phyloP scores from a whole-genome alignment of 2,888 invertebrate genomes.

The Heliconius aoede region DNA sequence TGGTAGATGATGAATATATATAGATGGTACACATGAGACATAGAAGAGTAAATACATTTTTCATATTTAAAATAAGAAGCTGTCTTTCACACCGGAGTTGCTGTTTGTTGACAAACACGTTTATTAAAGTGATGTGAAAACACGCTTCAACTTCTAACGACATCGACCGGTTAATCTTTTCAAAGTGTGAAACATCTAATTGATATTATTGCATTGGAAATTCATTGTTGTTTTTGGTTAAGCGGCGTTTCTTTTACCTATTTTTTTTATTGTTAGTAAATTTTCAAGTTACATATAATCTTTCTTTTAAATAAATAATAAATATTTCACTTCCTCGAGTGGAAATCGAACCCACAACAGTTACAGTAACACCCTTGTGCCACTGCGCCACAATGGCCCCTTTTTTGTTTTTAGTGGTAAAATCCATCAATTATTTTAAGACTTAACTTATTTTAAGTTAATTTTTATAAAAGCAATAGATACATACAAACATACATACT shows the following conservation, averaged over 20 bases:
- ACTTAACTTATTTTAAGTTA: not conserved
- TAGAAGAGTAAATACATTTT: not conserved
- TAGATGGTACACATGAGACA: too few species aligned
- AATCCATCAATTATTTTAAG: too few species aligned
- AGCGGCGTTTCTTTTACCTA: not conserved
- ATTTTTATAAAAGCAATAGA: too few species aligned
- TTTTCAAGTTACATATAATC: not conserved
- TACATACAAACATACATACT: too few species aligned
- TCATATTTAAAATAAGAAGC: not conserved
- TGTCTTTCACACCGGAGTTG: constrained; percentile 1
- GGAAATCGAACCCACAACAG: too few species aligned
- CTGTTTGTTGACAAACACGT: constrained; percentile 17
- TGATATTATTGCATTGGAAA: constrained; percentile 48
- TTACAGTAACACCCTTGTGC: too few species aligned
- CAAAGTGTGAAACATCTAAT: constrained; percentile 69
- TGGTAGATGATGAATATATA: too few species aligned
- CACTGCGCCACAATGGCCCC: too few species aligned
- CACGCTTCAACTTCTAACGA: constrained; percentile 28
- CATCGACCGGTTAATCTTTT: constrained; percentile 52
- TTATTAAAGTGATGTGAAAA: constrained; percentile 27
- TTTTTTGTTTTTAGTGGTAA: too few species aligned
- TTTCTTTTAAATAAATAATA: too few species aligned
- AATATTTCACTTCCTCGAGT: too few species aligned
- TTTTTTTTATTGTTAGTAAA: too few species aligned
- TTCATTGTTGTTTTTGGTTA: constrained; percentile 25